A percentile compares a stretch with the other conserved stretches of the same genome.
These are phyloP conservation scores for Parazoanthus atlanticus DNA, from an alignment of 92 coral and sea anemone species.

Conservation along the genomic window DNA sequence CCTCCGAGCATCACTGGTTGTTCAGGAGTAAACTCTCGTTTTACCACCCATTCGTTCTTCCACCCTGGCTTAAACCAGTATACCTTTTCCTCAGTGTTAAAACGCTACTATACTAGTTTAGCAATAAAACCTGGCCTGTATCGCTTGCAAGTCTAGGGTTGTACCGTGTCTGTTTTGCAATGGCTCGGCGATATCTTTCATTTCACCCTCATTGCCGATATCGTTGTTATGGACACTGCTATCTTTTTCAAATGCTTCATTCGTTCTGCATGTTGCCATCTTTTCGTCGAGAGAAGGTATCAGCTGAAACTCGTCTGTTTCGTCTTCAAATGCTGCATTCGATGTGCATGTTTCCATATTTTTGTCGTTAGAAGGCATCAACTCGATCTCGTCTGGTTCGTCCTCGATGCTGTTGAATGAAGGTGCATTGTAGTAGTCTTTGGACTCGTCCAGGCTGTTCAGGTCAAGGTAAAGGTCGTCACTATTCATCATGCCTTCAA, in stretches of 20 bases:
- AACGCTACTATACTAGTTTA: background rate
- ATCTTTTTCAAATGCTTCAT: background rate
- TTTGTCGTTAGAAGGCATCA: background rate
- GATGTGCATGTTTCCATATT: background rate
- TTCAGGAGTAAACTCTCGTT: no score
- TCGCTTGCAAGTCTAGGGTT: background rate
- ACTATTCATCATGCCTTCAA: constrained; percentile 71
- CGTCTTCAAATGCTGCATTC: background rate
- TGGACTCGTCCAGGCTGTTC: constrained; percentile 69
- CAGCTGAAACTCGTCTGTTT: background rate
- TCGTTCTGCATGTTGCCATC: background rate
- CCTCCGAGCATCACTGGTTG: no score
- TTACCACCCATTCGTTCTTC: no score
- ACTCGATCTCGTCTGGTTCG: constrained; percentile 22
- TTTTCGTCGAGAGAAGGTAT: background rate
- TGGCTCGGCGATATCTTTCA: background rate
- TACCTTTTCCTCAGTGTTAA: no score
- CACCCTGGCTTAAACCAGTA: no score
- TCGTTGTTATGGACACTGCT: background rate
- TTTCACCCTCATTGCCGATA: background rate
- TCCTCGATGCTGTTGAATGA: constrained; percentile 72
- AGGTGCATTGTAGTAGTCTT: constrained; percentile 79
- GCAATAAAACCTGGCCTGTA: background rate
- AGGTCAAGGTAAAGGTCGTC: constrained; percentile 76
- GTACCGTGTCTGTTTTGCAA: background rate